Evolutionary conservation across 1,140 invertebrate species (phyloP).

Genomic region (Meloidogyne exigua): DNA sequence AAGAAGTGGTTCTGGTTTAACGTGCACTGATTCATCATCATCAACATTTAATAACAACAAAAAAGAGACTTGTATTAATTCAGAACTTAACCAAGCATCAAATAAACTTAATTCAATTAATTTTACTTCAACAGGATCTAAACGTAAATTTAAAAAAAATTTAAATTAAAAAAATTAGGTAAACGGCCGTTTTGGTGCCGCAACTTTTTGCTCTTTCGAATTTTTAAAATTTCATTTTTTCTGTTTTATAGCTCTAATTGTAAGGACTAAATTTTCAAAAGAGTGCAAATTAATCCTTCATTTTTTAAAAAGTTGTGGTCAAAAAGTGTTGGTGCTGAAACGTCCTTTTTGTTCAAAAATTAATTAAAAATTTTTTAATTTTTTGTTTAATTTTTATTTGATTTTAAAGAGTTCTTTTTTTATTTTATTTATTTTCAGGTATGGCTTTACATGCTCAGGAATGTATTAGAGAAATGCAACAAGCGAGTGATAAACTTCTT

Average conservation of each 20-base stretch:
- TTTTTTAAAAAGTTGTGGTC: too few species aligned
- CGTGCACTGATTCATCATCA: neutral
- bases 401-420: neutral
- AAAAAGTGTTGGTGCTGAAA: too few species aligned
- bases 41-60: neutral
- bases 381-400: too few species aligned
- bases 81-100: constrained; percentile 3
- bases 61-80: neutral
- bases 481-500: constrained; percentile 34
- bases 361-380: too few species aligned
- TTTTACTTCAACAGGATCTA: constrained; percentile 15
- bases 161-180: neutral
- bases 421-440: constrained; percentile 17
- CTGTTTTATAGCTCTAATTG: neutral
- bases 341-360: too few species aligned
- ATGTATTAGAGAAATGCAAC: constrained; percentile 39
- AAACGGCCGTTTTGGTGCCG: too few species aligned
- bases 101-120: constrained; percentile 10
- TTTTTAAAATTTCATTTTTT: neutral
- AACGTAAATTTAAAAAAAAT: neutral
- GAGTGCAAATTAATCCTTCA: too few species aligned
- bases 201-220: too few species aligned
- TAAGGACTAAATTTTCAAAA: too few species aligned
- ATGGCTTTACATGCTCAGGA: constrained; percentile 36
- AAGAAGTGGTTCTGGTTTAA: neutral